Base-by-base conservation (phyloP, 30 jellyfish, hydroid and myxozoan species). In the Phacellophora camtschatica region DNA sequence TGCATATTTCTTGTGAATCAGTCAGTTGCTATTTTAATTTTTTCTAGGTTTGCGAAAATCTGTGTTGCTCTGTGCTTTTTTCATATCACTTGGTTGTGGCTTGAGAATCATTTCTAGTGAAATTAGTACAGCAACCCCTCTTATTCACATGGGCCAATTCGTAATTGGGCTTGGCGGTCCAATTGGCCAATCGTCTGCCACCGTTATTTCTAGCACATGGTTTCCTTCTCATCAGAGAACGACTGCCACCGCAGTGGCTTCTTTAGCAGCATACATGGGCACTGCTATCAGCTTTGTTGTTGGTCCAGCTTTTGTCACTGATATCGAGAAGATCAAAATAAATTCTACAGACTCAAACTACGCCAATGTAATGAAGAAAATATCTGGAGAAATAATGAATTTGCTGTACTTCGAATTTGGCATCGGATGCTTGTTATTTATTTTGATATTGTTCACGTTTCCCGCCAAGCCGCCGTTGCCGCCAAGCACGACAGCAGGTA, bases 81-180 rank as follows among this genome's bases (percentile, higher is more conserved):
- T 75, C 55, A 59, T 94, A 32, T 51, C 85, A 15, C 39, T 94
- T 51, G 99, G 99, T 25, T 62, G 91, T 49, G 95, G 95, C 24
- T 76, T 94, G 18, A 91, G 99, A 6, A 66, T 87, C 58, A 77
- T 94, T 10, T 71, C 99, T 8, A 70, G 90, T 37, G 95, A 87
- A 34, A 65, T 95, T 5, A 61, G 49, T 34, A 65, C 28, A 55
- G 97, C 99, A 15, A 94, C 97, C 37, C 87, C 85, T 13, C 69
- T 94, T 64, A 94, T 94, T n/a, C 99, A 94, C 77, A 76, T 72
- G 76, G 99, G 97, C 18, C 99, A 94, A 48, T 88, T 94, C 39
- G 71, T 94, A 11, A 72, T 94, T 49, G 99, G 99, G 4, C 75
- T 94, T 32, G 97, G 96, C 27, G 99, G 99, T 5, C 99, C 99